Percentiles rank a stretch among this genome's conserved stretches.
Evolutionary conservation across 2,797 vertebrate species (phyloP).

Genomic region (Cetoscarus ocellatus): DNA sequence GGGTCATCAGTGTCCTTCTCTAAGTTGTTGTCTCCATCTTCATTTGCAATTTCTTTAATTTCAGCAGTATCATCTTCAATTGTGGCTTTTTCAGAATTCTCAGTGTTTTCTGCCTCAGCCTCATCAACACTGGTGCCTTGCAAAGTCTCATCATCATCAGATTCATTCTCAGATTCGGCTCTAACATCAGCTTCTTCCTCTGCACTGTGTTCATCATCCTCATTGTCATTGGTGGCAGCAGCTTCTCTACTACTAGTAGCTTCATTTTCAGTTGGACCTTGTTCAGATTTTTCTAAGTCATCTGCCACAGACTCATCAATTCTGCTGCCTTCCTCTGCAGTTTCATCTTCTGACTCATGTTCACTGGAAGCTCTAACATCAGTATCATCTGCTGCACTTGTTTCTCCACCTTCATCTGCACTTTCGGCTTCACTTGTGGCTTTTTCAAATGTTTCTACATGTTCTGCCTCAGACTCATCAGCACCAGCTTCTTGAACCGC

Average conservation of each 20-base stretch:
- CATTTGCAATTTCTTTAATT: constrained; percentile 7
- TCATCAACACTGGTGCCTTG: constrained; percentile 10
- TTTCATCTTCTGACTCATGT: constrained; percentile 9
- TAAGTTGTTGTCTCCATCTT: too few relatives aligned
- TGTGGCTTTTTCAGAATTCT: constrained; percentile 15
- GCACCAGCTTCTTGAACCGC: constrained; percentile 8
- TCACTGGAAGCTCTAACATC: too few relatives aligned
- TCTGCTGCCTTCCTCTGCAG: constrained; percentile 8
- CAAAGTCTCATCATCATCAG: too few relatives aligned
- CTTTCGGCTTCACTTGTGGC: constrained; percentile 26
- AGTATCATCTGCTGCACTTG: not conserved
- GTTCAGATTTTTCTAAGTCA: not conserved
- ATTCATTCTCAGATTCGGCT: not conserved
- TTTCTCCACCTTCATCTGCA: constrained; percentile 17
- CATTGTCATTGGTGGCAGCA: not conserved
- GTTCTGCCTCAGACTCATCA: not conserved
- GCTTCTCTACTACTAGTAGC: not conserved
- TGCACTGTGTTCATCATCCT: constrained; percentile 2
- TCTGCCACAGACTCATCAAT: not conserved
- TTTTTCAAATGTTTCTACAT: constrained; percentile 15
- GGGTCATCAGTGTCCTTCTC: not conserved
- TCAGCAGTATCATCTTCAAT: constrained; percentile 19
- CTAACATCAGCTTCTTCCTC: not conserved
- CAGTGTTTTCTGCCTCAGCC: constrained; percentile 17
- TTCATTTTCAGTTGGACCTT: not conserved